Evolutionary conservation across 2,888 invertebrate species (phyloP).

Genomic region (Tinea trinotella): DNA sequence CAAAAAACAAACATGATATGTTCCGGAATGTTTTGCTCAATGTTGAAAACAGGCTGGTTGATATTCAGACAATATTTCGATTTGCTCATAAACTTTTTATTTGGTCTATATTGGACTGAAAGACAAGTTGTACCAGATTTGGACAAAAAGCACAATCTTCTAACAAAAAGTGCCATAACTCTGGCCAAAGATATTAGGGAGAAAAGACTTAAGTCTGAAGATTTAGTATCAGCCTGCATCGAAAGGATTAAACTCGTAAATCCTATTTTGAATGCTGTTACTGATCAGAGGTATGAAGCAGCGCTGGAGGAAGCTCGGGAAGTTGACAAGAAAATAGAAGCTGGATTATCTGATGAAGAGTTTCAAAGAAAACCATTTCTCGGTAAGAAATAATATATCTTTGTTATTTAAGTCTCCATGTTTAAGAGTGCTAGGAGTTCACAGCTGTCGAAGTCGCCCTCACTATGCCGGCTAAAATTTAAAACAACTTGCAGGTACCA

Average conservation of each 20-base stretch:
- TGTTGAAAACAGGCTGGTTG: slow-evolving; percentile 42
- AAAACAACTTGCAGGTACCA: not conserved
- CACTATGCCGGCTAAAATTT: too few relatives aligned
- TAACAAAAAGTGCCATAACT: slow-evolving; percentile 75
- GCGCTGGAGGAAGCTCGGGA: slow-evolving; percentile 84
- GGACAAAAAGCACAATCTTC: slow-evolving; percentile 41
- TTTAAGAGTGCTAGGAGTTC: not conserved
- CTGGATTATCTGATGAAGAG: slow-evolving; percentile 73
- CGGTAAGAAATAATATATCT: slow-evolving; percentile 56
- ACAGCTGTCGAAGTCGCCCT: too few relatives aligned
- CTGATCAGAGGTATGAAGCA: slow-evolving; percentile 83
- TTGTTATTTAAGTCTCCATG: not conserved
- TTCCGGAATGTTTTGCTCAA: slow-evolving; percentile 43
- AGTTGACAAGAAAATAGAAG: slow-evolving; percentile 78
- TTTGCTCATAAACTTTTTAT: slow-evolving; percentile 44
- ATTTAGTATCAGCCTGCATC: slow-evolving; percentile 81
- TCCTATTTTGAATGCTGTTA: slow-evolving; percentile 83
- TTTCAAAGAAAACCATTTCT: slow-evolving; percentile 83
- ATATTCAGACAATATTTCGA: slow-evolving; percentile 47
- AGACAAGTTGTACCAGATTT: slow-evolving; percentile 42
- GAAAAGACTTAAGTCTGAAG: slow-evolving; percentile 75
- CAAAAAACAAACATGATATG: slow-evolving; percentile 46
- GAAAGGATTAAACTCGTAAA: slow-evolving; percentile 85
- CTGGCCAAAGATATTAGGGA: slow-evolving; percentile 78
- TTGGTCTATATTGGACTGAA: slow-evolving; percentile 47